These are phyloP conservation scores for Iguana delicatissima DNA, from an alignment of 2,797 vertebrate genomes.

Conservation along the genomic window DNA sequence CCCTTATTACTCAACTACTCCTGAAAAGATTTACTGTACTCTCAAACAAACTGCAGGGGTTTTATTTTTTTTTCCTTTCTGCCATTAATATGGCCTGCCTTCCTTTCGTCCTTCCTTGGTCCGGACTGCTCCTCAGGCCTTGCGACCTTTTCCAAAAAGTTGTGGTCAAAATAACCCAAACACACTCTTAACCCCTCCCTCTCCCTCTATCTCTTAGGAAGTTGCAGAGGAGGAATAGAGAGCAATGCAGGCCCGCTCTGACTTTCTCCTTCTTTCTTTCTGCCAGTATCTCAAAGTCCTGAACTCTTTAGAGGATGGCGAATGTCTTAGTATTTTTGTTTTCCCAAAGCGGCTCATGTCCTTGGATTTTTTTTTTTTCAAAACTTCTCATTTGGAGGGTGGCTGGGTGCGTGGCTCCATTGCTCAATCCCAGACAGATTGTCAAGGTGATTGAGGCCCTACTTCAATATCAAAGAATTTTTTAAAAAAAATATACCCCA, in stretches of 20 bases:
- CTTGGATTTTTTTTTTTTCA: background rate
- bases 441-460: background rate
- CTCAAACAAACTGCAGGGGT: background rate
- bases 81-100: background rate
- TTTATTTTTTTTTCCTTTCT: background rate
- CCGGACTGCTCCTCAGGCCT: background rate
- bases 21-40: constrained; percentile 19
- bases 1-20: background rate
- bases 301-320: background rate
- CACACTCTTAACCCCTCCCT: background rate
- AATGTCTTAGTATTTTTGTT: background rate
- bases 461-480: no score
- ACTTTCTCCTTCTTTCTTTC: constrained; percentile 9
- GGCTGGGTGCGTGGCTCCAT: background rate
- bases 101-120: background rate
- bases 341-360: background rate
- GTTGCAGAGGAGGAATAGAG: background rate
- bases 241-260: background rate
- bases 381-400: background rate
- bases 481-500: no score
- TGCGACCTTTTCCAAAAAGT: constrained; percentile 49
- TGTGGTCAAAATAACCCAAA: constrained; percentile 59
- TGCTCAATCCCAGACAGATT: background rate
- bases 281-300: background rate
- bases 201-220: background rate